These are phyloP conservation scores for Todiramphus chloris DNA, from an alignment of 2,113 vertebrate species.

Conservation along the genomic window DNA sequence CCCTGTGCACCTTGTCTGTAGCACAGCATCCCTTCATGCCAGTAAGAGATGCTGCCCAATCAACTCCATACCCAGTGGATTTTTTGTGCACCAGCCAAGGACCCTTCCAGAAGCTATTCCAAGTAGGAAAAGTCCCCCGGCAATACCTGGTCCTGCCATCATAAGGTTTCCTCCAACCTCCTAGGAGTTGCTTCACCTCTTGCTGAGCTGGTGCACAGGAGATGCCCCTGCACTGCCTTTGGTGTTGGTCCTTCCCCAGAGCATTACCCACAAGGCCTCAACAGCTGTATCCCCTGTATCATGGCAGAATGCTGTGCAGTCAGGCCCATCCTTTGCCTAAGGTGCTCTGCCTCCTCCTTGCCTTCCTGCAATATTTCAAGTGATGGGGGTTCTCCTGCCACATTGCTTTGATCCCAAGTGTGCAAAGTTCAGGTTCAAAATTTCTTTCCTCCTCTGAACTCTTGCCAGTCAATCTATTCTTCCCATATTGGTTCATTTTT, in stretches of 20 bases:
- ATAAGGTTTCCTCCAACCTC: background rate
- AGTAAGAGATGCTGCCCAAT: accelerated
- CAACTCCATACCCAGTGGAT: accelerated
- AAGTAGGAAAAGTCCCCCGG: background rate
- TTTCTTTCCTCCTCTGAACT: background rate
- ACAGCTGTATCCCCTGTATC: background rate
- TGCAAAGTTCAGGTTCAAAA: background rate
- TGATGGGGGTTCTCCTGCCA: background rate
- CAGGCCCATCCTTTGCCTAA: accelerated
- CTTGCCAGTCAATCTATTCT: background rate
- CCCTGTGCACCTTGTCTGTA: no score
- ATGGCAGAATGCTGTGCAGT: background rate
- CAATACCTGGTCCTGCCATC: background rate
- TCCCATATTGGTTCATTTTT: background rate
- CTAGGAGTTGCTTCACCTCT: background rate
- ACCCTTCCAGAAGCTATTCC: background rate
- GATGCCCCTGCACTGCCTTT: background rate
- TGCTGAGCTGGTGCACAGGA: accelerated
- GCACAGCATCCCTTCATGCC: background rate
- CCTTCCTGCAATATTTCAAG: accelerated
- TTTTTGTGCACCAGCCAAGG: background rate
- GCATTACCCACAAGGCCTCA: background rate
- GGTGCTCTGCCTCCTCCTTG: background rate
- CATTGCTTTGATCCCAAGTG: background rate
- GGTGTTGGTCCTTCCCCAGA: background rate